Conservation (phyloP, 2,797 vertebrate genomes). For the Pyrocephalus nanus region DNA sequence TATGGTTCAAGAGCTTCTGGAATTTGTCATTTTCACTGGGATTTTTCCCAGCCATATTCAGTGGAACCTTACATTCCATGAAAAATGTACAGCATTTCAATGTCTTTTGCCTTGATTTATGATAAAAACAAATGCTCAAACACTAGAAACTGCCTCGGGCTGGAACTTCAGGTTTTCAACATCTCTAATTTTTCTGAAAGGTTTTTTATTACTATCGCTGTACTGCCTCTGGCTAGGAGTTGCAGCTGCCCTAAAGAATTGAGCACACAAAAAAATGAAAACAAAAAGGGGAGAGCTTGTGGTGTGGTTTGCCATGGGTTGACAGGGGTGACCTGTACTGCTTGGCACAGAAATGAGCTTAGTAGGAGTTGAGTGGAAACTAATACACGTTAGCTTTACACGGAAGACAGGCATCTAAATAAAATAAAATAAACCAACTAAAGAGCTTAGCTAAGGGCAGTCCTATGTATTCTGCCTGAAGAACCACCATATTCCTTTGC, state of each 20-base stretch:
- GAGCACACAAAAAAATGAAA: neutral
- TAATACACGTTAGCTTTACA: neutral
- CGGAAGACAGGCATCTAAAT: neutral
- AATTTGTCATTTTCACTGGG: neutral
- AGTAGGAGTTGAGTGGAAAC: neutral
- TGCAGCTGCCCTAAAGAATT: neutral
- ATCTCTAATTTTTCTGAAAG: neutral
- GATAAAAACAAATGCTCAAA: slow-evolving; percentile 18
- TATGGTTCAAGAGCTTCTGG: neutral
- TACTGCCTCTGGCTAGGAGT: slow-evolving; percentile 17
- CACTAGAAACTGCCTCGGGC: slow-evolving; percentile 9
- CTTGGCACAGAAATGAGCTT: neutral
- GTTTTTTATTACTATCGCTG: neutral
- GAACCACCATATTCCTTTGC: neutral
- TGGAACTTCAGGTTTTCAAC: neutral
- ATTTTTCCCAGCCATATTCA: neutral
- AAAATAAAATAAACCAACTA: neutral
- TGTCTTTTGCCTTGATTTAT: slow-evolving; percentile 2
- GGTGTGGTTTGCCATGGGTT: rapidly evolving
- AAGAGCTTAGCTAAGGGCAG: neutral
- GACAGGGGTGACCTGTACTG: neutral
- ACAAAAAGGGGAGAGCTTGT: neutral
- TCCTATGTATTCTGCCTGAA: neutral
- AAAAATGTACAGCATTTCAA: neutral
- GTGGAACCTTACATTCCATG: neutral